A percentile compares a stretch with the other conserved stretches of the same genome.
Evolutionary conservation across 2,888 invertebrate genomes (phyloP).

Genomic region (Pollenia griseotomentosa): DNA sequence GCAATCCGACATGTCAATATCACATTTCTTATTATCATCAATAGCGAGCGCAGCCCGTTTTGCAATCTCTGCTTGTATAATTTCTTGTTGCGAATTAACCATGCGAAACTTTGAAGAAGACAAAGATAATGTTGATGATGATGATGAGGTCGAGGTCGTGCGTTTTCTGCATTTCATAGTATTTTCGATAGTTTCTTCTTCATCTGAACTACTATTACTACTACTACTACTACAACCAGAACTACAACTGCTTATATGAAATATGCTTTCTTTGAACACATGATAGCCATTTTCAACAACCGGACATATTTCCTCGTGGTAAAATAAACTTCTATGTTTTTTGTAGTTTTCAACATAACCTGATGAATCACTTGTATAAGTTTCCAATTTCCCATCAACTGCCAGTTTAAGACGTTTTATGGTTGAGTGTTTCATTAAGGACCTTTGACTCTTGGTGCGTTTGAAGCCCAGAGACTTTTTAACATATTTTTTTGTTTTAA

Average conservation of each 20-base stretch:
- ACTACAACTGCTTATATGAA: slow-evolving; percentile 79
- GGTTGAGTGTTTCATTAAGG: slow-evolving; percentile 22
- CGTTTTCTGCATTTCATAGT: slow-evolving; percentile 4
- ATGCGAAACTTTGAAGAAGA: slow-evolving; percentile 5
- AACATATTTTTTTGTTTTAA: neutral
- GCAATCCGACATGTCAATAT: slow-evolving; percentile 3
- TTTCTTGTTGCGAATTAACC: slow-evolving; percentile 21
- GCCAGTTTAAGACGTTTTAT: slow-evolving; percentile 6
- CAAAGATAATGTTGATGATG: neutral
- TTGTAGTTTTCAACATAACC: slow-evolving; percentile 55
- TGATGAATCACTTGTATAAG: slow-evolving; percentile 20
- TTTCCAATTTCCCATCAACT: neutral
- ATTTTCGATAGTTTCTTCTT: slow-evolving; percentile 39
- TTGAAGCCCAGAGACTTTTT: slow-evolving; percentile 3
- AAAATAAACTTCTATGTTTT: slow-evolving; percentile 79
- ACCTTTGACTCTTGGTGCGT: slow-evolving; percentile 3
- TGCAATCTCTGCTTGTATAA: slow-evolving; percentile 20
- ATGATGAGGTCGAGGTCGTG: neutral
- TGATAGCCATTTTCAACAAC: slow-evolving; percentile 55
- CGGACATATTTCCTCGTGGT: slow-evolving; percentile 77
- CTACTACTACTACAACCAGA: slow-evolving; percentile 71
- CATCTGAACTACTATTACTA: slow-evolving; percentile 46
- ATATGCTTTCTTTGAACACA: slow-evolving; percentile 69
- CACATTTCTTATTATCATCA: neutral
- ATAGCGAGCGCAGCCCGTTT: neutral